phyloP scores from a whole-genome alignment of 2,888 invertebrate species.

The Lepidochitona cinerea region DNA sequence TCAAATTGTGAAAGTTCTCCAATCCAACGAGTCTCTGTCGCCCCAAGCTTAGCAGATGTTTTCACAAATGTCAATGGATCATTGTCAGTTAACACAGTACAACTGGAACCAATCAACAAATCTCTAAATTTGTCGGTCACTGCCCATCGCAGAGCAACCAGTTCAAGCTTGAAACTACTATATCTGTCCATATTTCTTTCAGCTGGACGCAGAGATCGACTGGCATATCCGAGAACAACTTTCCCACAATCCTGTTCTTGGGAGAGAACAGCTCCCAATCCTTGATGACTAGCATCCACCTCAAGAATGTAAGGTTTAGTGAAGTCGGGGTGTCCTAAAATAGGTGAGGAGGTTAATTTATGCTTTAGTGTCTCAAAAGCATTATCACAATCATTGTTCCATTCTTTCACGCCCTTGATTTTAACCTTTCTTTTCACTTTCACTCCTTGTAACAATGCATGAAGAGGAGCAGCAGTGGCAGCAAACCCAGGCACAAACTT shows the following conservation, averaged over 20 bases:
- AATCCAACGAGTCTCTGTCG: neutral
- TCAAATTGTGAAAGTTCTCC: neutral
- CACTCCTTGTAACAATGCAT: too few species aligned
- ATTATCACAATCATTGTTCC: too few species aligned
- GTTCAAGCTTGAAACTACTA: slow-evolving; percentile 18
- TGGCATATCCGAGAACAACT: slow-evolving; percentile 18
- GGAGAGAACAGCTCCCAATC: slow-evolving; percentile 3
- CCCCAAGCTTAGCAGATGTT: neutral
- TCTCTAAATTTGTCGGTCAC: too few species aligned
- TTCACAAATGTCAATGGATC: neutral
- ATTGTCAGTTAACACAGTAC: slow-evolving; percentile 8
- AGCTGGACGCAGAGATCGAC: neutral
- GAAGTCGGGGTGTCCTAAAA: too few species aligned
- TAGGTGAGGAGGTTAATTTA: too few species aligned
- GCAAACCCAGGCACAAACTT: slow-evolving; percentile 24
- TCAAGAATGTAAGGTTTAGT: too few species aligned
- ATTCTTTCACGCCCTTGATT: too few species aligned
- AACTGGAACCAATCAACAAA: too few species aligned
- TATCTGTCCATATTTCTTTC: slow-evolving; percentile 13
- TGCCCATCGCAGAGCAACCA: slow-evolving; percentile 11
- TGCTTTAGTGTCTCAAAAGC: too few species aligned
- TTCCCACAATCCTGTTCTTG: slow-evolving; percentile 12
- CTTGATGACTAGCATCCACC: neutral
- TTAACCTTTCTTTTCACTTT: too few species aligned
- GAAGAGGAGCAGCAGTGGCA: slow-evolving; percentile 23